phyloP scores from a whole-genome alignment of 2,113 vertebrate species.

The Prinia subflava region DNA sequence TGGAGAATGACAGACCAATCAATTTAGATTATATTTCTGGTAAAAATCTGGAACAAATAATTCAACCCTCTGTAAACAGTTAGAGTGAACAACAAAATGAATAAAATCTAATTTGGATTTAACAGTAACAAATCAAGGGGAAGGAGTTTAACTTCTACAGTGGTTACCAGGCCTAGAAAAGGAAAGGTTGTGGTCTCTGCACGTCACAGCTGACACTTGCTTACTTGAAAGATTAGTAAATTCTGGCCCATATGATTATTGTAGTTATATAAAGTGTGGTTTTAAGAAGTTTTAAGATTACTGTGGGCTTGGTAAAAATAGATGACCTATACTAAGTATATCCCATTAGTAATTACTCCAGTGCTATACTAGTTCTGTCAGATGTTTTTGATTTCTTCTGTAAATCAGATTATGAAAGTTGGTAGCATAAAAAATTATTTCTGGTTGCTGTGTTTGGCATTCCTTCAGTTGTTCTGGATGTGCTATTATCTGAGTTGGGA shows the following conservation, averaged over 20 bases:
- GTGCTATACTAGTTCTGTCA: not conserved
- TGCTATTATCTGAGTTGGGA: not conserved
- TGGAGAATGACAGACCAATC: not conserved
- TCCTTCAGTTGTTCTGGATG: not conserved
- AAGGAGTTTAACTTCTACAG: not conserved
- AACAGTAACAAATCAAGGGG: not conserved
- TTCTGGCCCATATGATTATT: not conserved
- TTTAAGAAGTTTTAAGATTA: slow-evolving; percentile 19
- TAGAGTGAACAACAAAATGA: not conserved
- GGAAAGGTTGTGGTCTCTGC: not conserved
- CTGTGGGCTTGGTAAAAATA: slow-evolving; percentile 27
- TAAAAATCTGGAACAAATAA: not conserved
- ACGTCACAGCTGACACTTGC: not conserved
- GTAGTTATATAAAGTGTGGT: not conserved
- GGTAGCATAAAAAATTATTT: not conserved
- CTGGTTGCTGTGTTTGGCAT: not conserved
- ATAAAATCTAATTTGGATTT: not conserved
- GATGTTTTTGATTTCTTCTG: not conserved
- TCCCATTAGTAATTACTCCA: not conserved
- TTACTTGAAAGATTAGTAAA: slow-evolving; percentile 2
- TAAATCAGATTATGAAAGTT: not conserved
- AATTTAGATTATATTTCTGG: not conserved
- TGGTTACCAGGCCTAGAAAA: not conserved
- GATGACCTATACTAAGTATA: not conserved
- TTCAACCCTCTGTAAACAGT: not conserved